phyloP scores from a whole-genome alignment of 2,113 vertebrate genomes.

The Leptobrachium ailaonicum region DNA sequence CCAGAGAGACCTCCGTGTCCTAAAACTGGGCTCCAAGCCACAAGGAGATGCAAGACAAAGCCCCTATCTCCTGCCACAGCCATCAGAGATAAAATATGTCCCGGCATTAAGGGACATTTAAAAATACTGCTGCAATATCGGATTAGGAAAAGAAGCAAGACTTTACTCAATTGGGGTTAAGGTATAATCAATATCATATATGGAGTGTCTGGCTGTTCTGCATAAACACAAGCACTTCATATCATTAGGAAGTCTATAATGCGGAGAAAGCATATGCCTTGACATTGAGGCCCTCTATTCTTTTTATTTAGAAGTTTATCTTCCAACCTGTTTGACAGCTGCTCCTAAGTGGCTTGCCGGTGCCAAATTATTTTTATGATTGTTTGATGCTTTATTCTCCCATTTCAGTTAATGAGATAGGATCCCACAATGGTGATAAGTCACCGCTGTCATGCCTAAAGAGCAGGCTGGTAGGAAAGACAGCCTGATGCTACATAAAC shows the following conservation, averaged over 20 bases:
- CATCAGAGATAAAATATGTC: conserved; percentile 79
- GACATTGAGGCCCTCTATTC: conserved; percentile 71
- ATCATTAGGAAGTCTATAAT: conserved; percentile 87
- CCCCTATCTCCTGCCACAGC: conserved; percentile 74
- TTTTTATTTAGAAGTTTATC: conserved; percentile 89
- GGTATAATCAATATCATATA: conserved; percentile 95
- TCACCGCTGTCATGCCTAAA: conserved; percentile 86
- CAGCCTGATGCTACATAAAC: conserved; percentile 76
- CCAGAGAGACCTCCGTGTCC: conserved; percentile 76
- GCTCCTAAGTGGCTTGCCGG: conserved; percentile 86
- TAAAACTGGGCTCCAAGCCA: conserved; percentile 79
- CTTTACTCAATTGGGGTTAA: conserved; percentile 88
- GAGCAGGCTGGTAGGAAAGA: conserved; percentile 79
- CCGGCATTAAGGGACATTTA: conserved; percentile 76
- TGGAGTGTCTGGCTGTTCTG: conserved; percentile 75
- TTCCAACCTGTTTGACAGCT: conserved; percentile 87
- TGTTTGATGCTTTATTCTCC: conserved; percentile 87
- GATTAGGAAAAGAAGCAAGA: conserved; percentile 79
- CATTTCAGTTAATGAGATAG: conserved; percentile 95
- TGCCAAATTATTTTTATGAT: conserved; percentile 96
- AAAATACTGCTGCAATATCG: conserved; percentile 81
- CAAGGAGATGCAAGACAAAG: conserved; percentile 75
- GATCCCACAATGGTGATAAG: conserved; percentile 89
- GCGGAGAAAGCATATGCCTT: conserved; percentile 76
- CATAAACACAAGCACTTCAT: conserved; percentile 83